Evolutionary conservation across 2,797 vertebrate species (phyloP), one percentile per base, ranked within the genome.

Genomic region (Mastacembelus armatus): DNA sequence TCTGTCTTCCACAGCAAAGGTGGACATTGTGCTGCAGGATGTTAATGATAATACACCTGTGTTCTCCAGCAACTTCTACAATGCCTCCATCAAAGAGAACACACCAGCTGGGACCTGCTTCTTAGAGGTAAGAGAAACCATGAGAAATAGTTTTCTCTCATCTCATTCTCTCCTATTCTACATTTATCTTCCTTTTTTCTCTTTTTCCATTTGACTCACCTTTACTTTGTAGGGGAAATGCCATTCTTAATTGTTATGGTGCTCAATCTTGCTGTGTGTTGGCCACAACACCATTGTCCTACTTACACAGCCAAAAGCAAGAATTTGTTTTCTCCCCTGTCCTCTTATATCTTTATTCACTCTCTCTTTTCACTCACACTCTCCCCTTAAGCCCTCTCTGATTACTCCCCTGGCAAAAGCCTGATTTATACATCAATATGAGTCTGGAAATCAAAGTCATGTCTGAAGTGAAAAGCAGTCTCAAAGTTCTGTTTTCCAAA

Each of bases 11-110:
- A 98, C 96, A 0, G 95, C 95, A 0, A 92, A 96, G 60, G 96
- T 99, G 60, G 94, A 86, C 0, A 94, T 99, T 78, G 91, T 93
- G 63, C 91, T 99, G 62, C 96, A 98, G 92, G 97, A 99, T 39
- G 94, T 96, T 78, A 98, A 99, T 0, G 97, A 99, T 74, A 98
- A 99, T 0, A 93, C 94, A 40, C 98, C 98, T 0, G 91, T 96
- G 67, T 99, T 99, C 80, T 93, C 92, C 65, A 96, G 90, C 60
- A 94, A 87, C 59, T 93, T 95, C 91, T 99, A 99, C 90, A 98
- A 98, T 0, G 89, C 94, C 44, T 97, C 97, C 2, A 91, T 99
- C 82, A 96, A 96, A 65, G 97, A 98, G 86, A 95, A 96, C 82
- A 95, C 94, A 0, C 92, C 94, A 1, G 89, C 93, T 2, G 96